These are phyloP conservation scores for Ctenodactylus gundi DNA, from an alignment of 2,113 vertebrate genomes.

Conservation along the genomic window DNA sequence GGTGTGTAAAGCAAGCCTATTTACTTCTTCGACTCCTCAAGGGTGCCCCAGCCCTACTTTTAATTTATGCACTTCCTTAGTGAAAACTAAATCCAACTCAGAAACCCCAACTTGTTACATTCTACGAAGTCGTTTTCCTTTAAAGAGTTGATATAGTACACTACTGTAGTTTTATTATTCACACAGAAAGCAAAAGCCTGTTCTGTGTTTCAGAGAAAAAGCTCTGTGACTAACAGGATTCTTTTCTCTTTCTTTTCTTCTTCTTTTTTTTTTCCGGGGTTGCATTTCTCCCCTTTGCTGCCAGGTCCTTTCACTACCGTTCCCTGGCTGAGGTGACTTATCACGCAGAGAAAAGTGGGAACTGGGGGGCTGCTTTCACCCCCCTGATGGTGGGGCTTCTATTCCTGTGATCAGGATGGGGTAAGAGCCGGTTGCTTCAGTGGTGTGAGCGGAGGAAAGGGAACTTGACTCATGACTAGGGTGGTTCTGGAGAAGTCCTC, in stretches of 20 bases:
- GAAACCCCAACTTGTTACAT: not conserved
- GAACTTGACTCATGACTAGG: not conserved
- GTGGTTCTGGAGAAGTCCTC: not conserved
- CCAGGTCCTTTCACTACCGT: not conserved
- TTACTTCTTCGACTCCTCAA: constrained; percentile 49
- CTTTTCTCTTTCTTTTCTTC: constrained; percentile 43
- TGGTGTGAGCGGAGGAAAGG: not conserved
- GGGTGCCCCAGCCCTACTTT: not conserved
- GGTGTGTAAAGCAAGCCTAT: not conserved
- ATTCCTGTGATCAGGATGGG: not conserved
- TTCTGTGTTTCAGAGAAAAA: constrained; percentile 47
- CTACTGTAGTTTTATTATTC: constrained; percentile 39
- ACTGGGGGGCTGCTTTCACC: not conserved
- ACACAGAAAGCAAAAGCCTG: constrained; percentile 22
- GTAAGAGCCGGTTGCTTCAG: not conserved
- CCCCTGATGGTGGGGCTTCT: not conserved
- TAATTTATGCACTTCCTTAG: constrained; percentile 17
- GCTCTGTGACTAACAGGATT: constrained; percentile 76
- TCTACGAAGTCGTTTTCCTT: constrained; percentile 59
- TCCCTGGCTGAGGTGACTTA: constrained; percentile 22
- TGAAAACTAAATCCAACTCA: constrained; percentile 40
- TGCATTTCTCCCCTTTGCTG: constrained; percentile 50
- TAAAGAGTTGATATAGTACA: not conserved
- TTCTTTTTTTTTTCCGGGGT: constrained; percentile 3
- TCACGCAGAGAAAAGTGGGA: constrained; percentile 1